phyloP scores from a whole-genome alignment of 1,140 invertebrate genomes.

The Procambarus virginalis region DNA sequence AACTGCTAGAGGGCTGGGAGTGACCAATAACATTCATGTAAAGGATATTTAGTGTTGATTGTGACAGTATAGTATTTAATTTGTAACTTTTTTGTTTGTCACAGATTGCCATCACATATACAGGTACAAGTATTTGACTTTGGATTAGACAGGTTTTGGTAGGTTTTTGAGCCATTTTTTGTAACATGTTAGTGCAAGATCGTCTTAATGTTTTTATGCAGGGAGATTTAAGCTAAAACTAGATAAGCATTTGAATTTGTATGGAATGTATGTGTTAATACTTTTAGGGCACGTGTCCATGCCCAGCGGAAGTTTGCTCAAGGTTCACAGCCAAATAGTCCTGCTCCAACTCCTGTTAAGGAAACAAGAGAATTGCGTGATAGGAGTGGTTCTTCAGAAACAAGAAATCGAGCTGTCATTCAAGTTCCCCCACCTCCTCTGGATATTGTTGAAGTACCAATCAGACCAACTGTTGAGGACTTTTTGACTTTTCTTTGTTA shows the following conservation, averaged over 20 bases:
- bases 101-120: too few species aligned
- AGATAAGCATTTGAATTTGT: too few species aligned
- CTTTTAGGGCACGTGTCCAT: slow-evolving; percentile 68
- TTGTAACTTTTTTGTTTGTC: too few species aligned
- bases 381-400: slow-evolving; percentile 54
- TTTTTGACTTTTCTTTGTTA: slow-evolving; percentile 92
- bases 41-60: too few species aligned
- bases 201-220: neutral
- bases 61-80: too few species aligned
- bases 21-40: too few species aligned
- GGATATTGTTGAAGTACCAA: slow-evolving; percentile 71
- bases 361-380: slow-evolving; percentile 72
- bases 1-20: too few species aligned
- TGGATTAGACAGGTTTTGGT: too few species aligned
- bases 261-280: neutral
- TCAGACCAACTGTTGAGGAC: slow-evolving; percentile 89
- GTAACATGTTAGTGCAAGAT: neutral
- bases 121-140: too few species aligned
- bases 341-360: slow-evolving; percentile 78
- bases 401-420: slow-evolving; percentile 74
- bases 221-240: too few species aligned
- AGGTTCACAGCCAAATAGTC: slow-evolving; percentile 77
- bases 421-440: slow-evolving; percentile 76
- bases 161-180: too few species aligned
- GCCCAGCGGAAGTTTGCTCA: slow-evolving; percentile 94